Evolutionary conservation across 2,888 invertebrate species (phyloP).

Genomic region (Dryomyza anilis): DNA sequence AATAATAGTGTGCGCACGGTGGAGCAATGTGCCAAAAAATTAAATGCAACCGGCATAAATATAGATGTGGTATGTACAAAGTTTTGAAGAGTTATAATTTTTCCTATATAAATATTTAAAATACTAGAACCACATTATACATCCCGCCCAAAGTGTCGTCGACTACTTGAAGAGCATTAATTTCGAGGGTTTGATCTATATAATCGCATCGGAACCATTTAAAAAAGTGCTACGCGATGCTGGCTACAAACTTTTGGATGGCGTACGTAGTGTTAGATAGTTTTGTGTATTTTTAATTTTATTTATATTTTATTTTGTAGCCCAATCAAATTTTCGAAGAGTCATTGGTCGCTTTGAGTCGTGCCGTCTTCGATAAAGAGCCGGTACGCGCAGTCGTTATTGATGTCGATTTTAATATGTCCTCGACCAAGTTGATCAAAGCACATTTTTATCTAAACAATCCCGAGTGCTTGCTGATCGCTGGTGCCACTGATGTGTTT

Average conservation of each 20-base stretch:
- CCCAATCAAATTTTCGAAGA: slow-evolving; percentile 49
- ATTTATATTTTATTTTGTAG: slow-evolving; percentile 31
- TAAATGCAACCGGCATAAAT: slow-evolving; percentile 45
- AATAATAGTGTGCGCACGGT: slow-evolving; percentile 58
- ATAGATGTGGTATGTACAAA: slow-evolving; percentile 38
- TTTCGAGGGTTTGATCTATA: slow-evolving; percentile 63
- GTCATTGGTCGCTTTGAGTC: slow-evolving; percentile 36
- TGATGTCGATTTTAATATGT: slow-evolving; percentile 62
- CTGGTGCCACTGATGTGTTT: slow-evolving; percentile 60
- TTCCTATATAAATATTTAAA: too few species aligned
- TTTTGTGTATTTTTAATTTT: background rate
- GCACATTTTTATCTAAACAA: slow-evolving; percentile 60
- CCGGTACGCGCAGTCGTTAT: slow-evolving; percentile 63
- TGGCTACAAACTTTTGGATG: slow-evolving; percentile 60
- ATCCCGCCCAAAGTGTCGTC: slow-evolving; percentile 60
- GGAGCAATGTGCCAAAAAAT: slow-evolving; percentile 44
- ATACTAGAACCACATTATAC: slow-evolving; percentile 49
- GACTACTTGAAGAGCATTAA: slow-evolving; percentile 62
- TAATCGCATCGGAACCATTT: slow-evolving; percentile 56
- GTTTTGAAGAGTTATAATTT: background rate
- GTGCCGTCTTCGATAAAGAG: slow-evolving; percentile 44
- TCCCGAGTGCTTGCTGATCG: slow-evolving; percentile 61
- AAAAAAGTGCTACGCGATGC: slow-evolving; percentile 55
- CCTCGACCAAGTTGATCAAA: slow-evolving; percentile 59
- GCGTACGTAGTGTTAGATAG: slow-evolving; percentile 45